Conservation (phyloP, 2,888 invertebrate genomes). For the Melipona beecheii region DNA sequence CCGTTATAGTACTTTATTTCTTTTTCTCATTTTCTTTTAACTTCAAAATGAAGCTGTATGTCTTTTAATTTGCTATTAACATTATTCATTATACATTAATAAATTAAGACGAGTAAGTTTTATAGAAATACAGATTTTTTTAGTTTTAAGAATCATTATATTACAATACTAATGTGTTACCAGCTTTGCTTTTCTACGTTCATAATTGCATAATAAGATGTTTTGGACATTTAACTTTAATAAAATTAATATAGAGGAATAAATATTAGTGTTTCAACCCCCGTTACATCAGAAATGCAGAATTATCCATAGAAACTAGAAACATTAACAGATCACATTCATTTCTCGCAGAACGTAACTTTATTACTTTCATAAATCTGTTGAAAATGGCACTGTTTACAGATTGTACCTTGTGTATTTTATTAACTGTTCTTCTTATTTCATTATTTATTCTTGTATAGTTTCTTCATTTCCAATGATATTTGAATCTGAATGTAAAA, state of each 20-base stretch:
- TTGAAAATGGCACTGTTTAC: slow-evolving; percentile 66
- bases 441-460: neutral
- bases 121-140: neutral
- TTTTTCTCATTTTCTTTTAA: neutral
- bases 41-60: neutral
- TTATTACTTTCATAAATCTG: slow-evolving; percentile 69
- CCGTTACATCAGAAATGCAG: slow-evolving; percentile 53
- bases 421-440: slow-evolving; percentile 26
- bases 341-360: slow-evolving; percentile 61
- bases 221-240: neutral
- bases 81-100: slow-evolving; percentile 4
- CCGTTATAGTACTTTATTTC: neutral
- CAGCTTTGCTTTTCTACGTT: neutral
- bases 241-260: neutral
- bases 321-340: slow-evolving; percentile 63
- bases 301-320: slow-evolving; percentile 66
- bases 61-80: slow-evolving; percentile 21
- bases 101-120: neutral
- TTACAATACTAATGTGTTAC: neutral
- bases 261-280: neutral
- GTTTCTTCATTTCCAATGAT: neutral
- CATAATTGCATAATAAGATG: neutral
- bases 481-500: slow-evolving; percentile 8
- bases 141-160: neutral
- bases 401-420: slow-evolving; percentile 54